Percentiles rank a stretch among this genome's conserved stretches.
Evolutionary conservation across 2,797 vertebrate genomes (phyloP).

Genomic region (Threskiornis aethiopicus): DNA sequence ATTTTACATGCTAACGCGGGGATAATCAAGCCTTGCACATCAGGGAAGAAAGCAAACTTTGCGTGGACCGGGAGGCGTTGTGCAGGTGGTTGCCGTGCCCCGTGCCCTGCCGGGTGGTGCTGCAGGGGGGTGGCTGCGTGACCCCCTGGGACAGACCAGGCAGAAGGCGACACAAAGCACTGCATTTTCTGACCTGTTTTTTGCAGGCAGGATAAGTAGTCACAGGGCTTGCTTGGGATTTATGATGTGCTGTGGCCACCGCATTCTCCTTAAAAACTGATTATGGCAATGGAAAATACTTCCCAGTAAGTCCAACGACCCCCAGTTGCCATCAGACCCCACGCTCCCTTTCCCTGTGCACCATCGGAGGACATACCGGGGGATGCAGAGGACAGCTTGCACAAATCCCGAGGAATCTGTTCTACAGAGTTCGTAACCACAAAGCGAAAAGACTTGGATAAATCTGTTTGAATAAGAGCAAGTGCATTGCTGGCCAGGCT

Average conservation of each 20-base stretch:
- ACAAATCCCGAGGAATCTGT: not conserved
- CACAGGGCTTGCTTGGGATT: not conserved
- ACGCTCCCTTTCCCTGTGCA: fast-evolving
- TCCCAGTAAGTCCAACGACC: not conserved
- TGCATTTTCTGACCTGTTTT: not conserved
- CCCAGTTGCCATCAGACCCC: not conserved
- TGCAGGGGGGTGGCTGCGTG: not conserved
- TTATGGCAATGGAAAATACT: not conserved
- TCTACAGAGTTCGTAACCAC: not conserved
- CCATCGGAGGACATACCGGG: not conserved
- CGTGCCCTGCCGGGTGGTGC: not conserved
- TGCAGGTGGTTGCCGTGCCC: not conserved
- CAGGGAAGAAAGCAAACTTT: not conserved
- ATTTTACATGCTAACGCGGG: not conserved
- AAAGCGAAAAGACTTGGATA: not conserved
- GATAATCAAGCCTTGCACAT: not conserved
- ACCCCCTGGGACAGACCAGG: not conserved
- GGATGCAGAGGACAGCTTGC: too few species aligned
- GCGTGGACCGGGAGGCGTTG: fast-evolving
- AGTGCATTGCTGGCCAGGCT: not conserved
- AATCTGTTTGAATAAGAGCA: not conserved
- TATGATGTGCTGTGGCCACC: not conserved
- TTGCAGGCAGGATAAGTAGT: not conserved
- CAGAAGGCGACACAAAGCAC: not conserved
- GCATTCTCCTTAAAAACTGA: not conserved